Conservation (phyloP, 2,888 invertebrate genomes). For the Perizoma flavofasciatum region DNA sequence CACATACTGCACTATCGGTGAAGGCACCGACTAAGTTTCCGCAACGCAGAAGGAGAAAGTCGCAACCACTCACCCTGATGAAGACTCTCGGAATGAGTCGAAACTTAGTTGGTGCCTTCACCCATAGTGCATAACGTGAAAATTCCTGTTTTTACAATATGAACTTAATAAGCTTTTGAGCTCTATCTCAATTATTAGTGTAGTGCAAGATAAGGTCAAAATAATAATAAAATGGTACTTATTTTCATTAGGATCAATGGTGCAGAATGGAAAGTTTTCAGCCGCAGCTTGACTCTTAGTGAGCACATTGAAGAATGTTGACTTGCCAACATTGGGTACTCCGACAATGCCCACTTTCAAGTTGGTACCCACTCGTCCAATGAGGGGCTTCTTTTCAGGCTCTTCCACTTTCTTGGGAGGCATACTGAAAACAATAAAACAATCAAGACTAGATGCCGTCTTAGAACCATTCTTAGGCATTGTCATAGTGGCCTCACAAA, state of each 20-base stretch:
- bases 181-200: neutral
- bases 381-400: slow-evolving; percentile 94
- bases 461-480: too few relatives aligned
- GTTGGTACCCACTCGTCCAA: slow-evolving; percentile 98
- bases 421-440: slow-evolving; percentile 82
- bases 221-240: slow-evolving; percentile 86
- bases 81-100: too few relatives aligned
- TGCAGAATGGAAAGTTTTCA: slow-evolving; percentile 99
- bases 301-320: slow-evolving; percentile 99
- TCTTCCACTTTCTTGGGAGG: slow-evolving; percentile 96
- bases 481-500: too few relatives aligned
- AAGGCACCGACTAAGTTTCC: too few relatives aligned
- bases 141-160: too few relatives aligned
- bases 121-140: too few relatives aligned
- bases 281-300: slow-evolving; percentile 99
- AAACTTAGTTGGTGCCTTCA: too few relatives aligned
- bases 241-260: slow-evolving; percentile 99
- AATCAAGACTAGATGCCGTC: too few relatives aligned
- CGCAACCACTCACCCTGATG: too few relatives aligned
- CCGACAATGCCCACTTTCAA: slow-evolving; percentile 98
- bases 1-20: too few relatives aligned
- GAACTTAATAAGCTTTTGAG: neutral
- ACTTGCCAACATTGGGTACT: slow-evolving; percentile 99
- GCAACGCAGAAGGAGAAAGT: too few relatives aligned
- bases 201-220: neutral